Base-by-base conservation (phyloP, 2,797 vertebrate species). In the Meriones psammophilus region DNA sequence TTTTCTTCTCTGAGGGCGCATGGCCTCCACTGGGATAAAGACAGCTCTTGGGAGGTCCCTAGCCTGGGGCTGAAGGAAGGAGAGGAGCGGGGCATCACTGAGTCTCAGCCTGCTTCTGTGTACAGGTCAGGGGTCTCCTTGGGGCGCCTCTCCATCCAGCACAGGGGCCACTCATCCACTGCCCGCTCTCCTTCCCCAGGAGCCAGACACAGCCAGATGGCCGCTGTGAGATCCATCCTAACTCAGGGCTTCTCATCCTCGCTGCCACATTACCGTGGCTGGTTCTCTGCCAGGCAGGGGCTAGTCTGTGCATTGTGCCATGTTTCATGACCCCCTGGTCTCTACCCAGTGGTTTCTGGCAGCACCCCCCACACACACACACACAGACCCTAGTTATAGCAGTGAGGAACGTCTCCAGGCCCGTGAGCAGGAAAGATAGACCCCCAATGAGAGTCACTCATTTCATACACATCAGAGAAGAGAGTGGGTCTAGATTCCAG, bases 31-130 rank as follows among this genome's bases (percentile, higher is more conserved):
- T 30, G 33, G 13, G 30, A 50, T 9, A 36, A 4, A 6, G 30
- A 13, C 3, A 3, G 6, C 13, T 30, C 60, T 28, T 17, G 33
- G 10, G 12, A 26, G 88, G 46, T 13, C 30, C 24, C 42, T 8
- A 18, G 33, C 30, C n/a, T 14, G 26, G 1, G 5, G 8, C 30
- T 18, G 10, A 22, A 60, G 80, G 30, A 12, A 42, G 28, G n/a
- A 24, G 66, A 26, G 39, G n/a, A 15, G 6, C 3, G 1, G 4
- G 39, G 24, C 15, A 9, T 7, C 1, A 5, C 46, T 33, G 2
- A 18, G 46, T n/a, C 24, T 18, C 26, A 26, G 2, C n/a, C 20
- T 3, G 5, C 14, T 3, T 2, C 13, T 54, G 86, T 39, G 15
- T 28, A 30, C 14, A 12, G 42, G 33, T 0, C 0, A n/a, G 5